These are phyloP conservation scores for Leptinotarsa texana DNA, from an alignment of 1,140 invertebrate genomes.

Conservation along the genomic window DNA sequence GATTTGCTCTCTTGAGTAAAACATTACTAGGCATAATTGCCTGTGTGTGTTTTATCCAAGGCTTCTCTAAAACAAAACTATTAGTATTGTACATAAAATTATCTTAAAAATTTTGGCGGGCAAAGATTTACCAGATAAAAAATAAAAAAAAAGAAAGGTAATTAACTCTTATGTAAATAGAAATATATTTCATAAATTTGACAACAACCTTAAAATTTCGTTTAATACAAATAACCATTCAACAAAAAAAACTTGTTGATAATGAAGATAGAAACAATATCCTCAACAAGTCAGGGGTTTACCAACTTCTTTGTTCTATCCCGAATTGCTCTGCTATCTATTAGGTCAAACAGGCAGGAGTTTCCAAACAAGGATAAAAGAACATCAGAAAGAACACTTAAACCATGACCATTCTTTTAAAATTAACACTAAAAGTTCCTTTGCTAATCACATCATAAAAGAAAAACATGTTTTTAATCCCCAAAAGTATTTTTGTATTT, in stretches of 20 bases:
- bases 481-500: not conserved
- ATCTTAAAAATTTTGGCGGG: no score
- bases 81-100: no score
- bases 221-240: not conserved
- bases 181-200: not conserved
- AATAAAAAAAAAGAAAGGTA: no score
- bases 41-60: no score
- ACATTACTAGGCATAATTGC: no score
- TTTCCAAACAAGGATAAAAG: not conserved
- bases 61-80: no score
- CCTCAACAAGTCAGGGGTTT: not conserved
- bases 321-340: not conserved
- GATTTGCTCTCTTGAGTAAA: no score
- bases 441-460: not conserved
- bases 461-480: not conserved
- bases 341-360: not conserved
- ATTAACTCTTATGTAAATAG: not conserved
- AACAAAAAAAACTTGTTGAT: not conserved
- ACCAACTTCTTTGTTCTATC: not conserved
- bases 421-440: not conserved
- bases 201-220: not conserved
- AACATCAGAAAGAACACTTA: not conserved
- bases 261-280: not conserved
- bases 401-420: not conserved
- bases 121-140: no score